Base-by-base conservation (phyloP, 1,140 invertebrate genomes). In the Megathymus violae region DNA sequence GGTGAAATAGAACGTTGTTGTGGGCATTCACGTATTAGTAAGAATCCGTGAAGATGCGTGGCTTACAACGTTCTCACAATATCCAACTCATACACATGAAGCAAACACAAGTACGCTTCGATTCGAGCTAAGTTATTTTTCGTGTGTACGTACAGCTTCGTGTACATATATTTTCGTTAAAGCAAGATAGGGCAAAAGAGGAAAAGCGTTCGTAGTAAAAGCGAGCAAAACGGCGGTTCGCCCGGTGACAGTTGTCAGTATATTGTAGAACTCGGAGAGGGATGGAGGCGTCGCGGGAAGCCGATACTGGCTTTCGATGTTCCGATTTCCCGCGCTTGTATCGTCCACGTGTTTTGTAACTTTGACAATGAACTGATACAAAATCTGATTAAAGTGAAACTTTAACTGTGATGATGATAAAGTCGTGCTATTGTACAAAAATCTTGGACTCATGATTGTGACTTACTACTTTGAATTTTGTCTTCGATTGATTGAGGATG, bases 181-280 rank as follows among this genome's bases (percentile, higher is more conserved):
- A 88, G 82, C 72, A 80, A 85, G 83, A 89, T 82, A 81, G 81
- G 78, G 77, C 64, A 82, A 81, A 80, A 81, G 82, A 79, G 83
- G 83, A 84, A 80, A 85, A 85, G 70, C 79, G 76, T n/a, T 46
- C 68, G 73, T 80, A 84, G 79, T 87, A 78, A 81, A 82, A 78
- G 77, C 77, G 75, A 66, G 74, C 69, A 68, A 79, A 84, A 85
- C 74, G 74, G 74, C 77, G 76, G 74, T 62, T 73, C 56, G 63
- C 58, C 46, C 67, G 40, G 75, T 77, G 78, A 77, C 79, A 80
- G 72, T 79, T 79, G 82, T 80, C 85, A 90, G 88, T 90, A 79
- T 69, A 72, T 70, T 76, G 74, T 80, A 59, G 71, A 71, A 61
- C 77, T 69, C 78, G 48, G 74, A 52, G 70, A 82, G 83, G 76